phyloP scores from a whole-genome alignment of 2,888 invertebrate genomes.

The Limnephilus rhombicus region DNA sequence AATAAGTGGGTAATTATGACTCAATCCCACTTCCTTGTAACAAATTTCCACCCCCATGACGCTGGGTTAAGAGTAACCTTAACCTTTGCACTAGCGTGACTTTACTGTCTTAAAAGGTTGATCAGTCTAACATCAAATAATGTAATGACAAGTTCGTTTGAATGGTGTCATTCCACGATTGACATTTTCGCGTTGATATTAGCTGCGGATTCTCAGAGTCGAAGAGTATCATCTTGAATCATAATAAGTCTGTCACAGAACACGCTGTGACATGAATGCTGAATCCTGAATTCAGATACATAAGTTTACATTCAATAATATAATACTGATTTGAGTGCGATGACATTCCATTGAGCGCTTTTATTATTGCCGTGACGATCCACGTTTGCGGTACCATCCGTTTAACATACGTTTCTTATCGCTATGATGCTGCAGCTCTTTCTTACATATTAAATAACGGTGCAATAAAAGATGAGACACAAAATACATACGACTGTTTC shows the following conservation, averaged over 20 bases:
- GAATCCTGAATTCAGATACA: background rate
- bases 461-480: too few relatives aligned
- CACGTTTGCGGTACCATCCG: too few relatives aligned
- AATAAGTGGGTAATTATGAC: too few relatives aligned
- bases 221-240: background rate
- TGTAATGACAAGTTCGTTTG: background rate
- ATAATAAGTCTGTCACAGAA: conserved; percentile 3
- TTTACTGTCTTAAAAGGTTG: background rate
- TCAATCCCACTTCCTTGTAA: too few relatives aligned
- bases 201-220: background rate
- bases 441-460: too few relatives aligned
- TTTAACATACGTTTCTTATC: too few relatives aligned
- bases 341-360: conserved; percentile 8
- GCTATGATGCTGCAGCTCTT: too few relatives aligned
- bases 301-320: background rate
- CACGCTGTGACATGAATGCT: conserved; percentile 14
- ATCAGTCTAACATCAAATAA: background rate
- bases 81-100: background rate
- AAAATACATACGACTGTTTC: too few relatives aligned
- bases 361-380: too few relatives aligned
- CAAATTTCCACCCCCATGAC: too few relatives aligned
- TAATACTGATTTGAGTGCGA: background rate
- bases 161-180: background rate
- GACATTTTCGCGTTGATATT: background rate
- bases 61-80: background rate